A percentile compares a stretch with the other conserved stretches of the same genome.
Conservation (phyloP, 2,888 invertebrate species). For the Cryptus armator region DNA sequence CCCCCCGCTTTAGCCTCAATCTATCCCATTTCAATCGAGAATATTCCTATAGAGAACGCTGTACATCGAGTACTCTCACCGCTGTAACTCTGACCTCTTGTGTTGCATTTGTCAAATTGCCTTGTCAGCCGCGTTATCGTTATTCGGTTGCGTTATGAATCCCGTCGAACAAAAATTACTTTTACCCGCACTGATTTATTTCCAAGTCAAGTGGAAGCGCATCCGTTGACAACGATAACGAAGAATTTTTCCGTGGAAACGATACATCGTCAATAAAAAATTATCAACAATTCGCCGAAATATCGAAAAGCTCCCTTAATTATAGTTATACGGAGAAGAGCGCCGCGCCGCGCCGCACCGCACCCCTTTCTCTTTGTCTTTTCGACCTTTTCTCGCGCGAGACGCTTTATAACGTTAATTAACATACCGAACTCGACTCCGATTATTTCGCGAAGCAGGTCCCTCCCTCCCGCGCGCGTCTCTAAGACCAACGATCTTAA, state of each 20-base stretch:
- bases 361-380: conserved; percentile 71
- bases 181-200: conserved; percentile 23
- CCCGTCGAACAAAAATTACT: conserved; percentile 48
- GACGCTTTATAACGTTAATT: conserved; percentile 84
- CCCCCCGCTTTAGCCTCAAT: conserved; percentile 51
- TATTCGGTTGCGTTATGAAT: conserved; percentile 28
- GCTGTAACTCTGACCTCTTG: conserved; percentile 38
- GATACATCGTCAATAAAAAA: background rate
- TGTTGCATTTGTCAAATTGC: conserved; percentile 64
- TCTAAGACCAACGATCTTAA: conserved; percentile 61
- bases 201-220: background rate
- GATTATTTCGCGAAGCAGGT: conserved; percentile 31
- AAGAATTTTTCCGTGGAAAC: background rate
- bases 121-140: conserved; percentile 55
- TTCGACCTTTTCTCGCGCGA: conserved; percentile 74
- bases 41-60: conserved; percentile 57
- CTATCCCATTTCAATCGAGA: conserved; percentile 65
- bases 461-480: conserved; percentile 44
- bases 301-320: conserved; percentile 80
- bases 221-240: background rate
- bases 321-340: conserved; percentile 81
- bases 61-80: background rate
- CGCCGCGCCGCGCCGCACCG: no score
- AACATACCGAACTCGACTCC: conserved; percentile 79
- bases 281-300: conserved; percentile 80